Evolutionary conservation across 2,113 vertebrate genomes (phyloP), one percentile per base, ranked within the genome.

Genomic region (Carassius auratus): DNA sequence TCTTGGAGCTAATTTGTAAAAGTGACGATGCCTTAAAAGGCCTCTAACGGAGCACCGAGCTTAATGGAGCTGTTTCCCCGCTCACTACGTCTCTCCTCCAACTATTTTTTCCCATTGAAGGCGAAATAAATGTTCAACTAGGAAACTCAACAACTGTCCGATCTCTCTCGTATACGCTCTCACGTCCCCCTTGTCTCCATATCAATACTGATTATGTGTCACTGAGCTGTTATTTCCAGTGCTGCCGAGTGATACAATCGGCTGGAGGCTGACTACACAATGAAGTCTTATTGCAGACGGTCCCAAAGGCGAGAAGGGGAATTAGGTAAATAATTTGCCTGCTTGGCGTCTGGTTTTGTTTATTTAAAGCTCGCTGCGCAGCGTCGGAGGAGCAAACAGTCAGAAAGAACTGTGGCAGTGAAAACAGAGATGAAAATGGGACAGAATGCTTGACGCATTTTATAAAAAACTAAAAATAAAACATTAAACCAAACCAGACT

Each of bases 11-110:
- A 92, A 94, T 94, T 93, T 94, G 93, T 93, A 92, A 94, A 93
- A 94, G 92, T 92, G 94, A 93, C 91, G 92, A 93, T 92, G 85
- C 90, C 92, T 92, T 94, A 95, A 95, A 94, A 95, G 92, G 92
- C 91, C 85, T 50, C 89, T 92, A 92, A 93, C 83, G 86, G 76
- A 84, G 83, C 17, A 66, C 50, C 85, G 78, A 88, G 87, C 90
- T 92, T 93, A 94, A 94, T 93, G 92, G 92, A 94, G 93, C 92
- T 86, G 91, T 88, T 87, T 91, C 90, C 89, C 91, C 88, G 86
- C 69, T 76, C 82, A 90, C 86, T 92, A 93, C 92, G 38, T 80
- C 84, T 52, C 62, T 76, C 73, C 38, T 23, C 71, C 6, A 76
- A 48, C 76, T 38, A 68, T 66, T 50, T 55, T 69, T 83, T 48